A percentile compares a stretch with the other conserved stretches of the same genome.
These are phyloP conservation scores for Ctenopoma multispine DNA, from an alignment of 2,797 vertebrate genomes.

Conservation along the genomic window DNA sequence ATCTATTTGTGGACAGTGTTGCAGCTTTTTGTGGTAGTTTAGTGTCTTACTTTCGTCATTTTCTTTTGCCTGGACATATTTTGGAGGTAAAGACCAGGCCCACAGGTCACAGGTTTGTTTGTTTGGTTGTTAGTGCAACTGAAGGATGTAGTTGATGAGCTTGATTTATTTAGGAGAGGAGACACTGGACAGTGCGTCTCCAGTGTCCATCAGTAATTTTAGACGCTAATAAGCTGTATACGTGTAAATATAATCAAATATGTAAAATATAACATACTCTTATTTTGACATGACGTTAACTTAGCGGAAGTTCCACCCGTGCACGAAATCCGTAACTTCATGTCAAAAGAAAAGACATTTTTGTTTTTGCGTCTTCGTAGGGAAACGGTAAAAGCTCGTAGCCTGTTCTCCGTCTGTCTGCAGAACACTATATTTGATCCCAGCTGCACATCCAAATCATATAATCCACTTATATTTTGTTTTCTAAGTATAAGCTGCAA, in stretches of 20 bases:
- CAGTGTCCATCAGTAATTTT: background rate
- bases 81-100: too few species aligned
- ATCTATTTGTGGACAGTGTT: too few species aligned
- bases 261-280: background rate
- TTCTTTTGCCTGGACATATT: too few species aligned
- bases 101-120: too few species aligned
- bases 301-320: background rate
- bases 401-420: background rate
- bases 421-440: background rate
- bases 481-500: background rate
- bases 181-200: background rate
- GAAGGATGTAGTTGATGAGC: too few species aligned
- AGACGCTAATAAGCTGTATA: background rate
- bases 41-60: background rate
- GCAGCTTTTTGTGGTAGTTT: too few species aligned
- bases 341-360: background rate
- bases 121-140: too few species aligned
- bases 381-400: background rate
- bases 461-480: background rate
- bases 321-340: background rate
- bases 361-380: background rate
- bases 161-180: too few species aligned
- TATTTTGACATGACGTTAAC: background rate
- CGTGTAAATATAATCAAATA: background rate
- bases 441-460: too few species aligned